Conservation (phyloP, 2,113 vertebrate species). For the Nibea coibor region DNA sequence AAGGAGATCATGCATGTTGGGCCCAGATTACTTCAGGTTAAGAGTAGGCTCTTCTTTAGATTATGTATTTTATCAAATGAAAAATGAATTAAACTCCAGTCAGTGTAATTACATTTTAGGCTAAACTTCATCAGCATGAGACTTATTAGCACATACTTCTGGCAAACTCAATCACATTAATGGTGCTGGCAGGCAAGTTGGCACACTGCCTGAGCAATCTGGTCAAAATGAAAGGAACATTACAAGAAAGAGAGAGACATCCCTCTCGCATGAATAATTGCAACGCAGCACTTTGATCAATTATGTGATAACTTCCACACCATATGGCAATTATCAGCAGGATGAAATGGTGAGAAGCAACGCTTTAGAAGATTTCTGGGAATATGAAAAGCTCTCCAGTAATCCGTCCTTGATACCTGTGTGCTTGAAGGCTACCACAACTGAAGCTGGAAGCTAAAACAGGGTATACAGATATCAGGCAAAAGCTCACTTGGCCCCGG, state of each 20-base stretch:
- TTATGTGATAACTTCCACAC: constrained; percentile 70
- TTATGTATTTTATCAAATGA: constrained; percentile 54
- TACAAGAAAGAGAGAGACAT: constrained; percentile 49
- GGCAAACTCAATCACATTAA: constrained; percentile 70
- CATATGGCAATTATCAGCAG: constrained; percentile 69
- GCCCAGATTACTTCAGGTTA: constrained; percentile 28
- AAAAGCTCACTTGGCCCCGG: constrained; percentile 79
- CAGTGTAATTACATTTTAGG: constrained; percentile 67
- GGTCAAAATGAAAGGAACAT: constrained; percentile 64
- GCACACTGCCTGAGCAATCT: constrained; percentile 63
- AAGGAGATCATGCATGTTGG: neutral
- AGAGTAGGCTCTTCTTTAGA: constrained; percentile 40
- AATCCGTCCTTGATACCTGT: constrained; percentile 51
- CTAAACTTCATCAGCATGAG: constrained; percentile 71
- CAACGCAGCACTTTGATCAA: constrained; percentile 65
- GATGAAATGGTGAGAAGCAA: constrained; percentile 49
- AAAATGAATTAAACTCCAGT: constrained; percentile 62
- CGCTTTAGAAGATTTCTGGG: constrained; percentile 45
- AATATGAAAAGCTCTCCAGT: constrained; percentile 28
- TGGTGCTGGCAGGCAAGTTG: constrained; percentile 67
- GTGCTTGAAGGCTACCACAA: constrained; percentile 30
- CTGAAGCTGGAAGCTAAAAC: constrained; percentile 7
- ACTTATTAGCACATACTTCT: constrained; percentile 75
- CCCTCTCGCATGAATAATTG: constrained; percentile 56
- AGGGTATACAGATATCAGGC: constrained; percentile 15